Percentiles rank a stretch among this genome's conserved stretches.
Conservation (phyloP, 2,797 vertebrate species). For the Odontamblyopus lacepedii region DNA sequence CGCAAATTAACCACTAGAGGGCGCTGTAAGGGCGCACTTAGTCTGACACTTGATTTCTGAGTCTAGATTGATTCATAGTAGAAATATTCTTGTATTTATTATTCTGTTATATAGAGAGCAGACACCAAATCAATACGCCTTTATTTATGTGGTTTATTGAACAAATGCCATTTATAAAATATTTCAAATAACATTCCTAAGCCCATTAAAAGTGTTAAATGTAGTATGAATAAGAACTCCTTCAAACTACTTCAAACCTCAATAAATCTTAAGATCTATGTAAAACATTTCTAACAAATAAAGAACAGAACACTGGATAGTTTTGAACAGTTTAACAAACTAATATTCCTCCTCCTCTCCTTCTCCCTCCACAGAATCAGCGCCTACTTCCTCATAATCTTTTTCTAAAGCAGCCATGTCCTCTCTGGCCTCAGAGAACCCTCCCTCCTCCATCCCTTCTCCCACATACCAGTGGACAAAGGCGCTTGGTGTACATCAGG, state of each 20-base stretch:
- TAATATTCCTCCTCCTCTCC: too few relatives aligned
- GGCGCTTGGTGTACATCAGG: not conserved
- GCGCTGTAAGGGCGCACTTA: not conserved
- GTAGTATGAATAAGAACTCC: not conserved
- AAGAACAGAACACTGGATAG: too few relatives aligned
- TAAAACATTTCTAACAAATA: too few relatives aligned
- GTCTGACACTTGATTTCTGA: not conserved
- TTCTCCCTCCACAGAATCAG: too few relatives aligned
- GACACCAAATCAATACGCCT: not conserved
- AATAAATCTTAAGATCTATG: too few relatives aligned
- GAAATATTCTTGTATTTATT: not conserved
- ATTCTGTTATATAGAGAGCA: not conserved
- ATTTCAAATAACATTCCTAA: not conserved
- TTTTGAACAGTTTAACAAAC: too few relatives aligned
- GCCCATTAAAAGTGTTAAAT: not conserved
- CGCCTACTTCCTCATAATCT: too few relatives aligned
- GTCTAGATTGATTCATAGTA: not conserved
- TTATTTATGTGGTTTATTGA: not conserved
- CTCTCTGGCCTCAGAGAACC: too few relatives aligned
- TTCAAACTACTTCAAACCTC: not conserved
- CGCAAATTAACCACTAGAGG: not conserved
- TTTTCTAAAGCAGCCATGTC: too few relatives aligned
- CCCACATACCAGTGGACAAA: constrained; percentile 1
- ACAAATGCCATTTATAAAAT: not conserved
- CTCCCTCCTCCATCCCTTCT: not conserved